A percentile compares a stretch with the other conserved stretches of the same genome.
Evolutionary conservation across 2,113 vertebrate species (phyloP).

Genomic region (Tor tambroides): DNA sequence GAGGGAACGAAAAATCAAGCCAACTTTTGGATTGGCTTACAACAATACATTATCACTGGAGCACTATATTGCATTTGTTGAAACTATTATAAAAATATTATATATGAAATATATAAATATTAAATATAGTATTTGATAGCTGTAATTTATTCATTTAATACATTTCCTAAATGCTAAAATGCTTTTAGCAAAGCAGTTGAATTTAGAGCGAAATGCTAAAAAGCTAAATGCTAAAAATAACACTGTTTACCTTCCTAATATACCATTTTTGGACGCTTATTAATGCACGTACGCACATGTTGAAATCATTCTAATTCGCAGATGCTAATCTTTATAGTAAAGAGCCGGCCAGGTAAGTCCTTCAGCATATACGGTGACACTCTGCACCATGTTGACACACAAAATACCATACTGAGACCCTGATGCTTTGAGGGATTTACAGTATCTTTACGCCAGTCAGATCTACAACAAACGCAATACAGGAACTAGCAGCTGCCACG

Average conservation of each 20-base stretch:
- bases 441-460: neutral
- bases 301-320: neutral
- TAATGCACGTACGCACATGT: neutral
- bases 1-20: no score
- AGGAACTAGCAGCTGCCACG: slow-evolving; percentile 32
- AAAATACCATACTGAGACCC: slow-evolving; percentile 15
- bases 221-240: neutral
- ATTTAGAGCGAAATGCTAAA: neutral
- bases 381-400: slow-evolving; percentile 21
- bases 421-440: slow-evolving; percentile 28
- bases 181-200: neutral
- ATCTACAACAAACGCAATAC: slow-evolving; percentile 25
- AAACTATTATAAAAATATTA: neutral
- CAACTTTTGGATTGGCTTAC: no score
- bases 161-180: neutral
- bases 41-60: no score
- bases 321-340: slow-evolving; percentile 4
- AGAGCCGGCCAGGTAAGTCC: neutral
- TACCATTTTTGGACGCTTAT: neutral
- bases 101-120: no score
- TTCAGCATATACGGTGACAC: slow-evolving; percentile 16
- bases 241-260: neutral
- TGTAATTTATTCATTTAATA: neutral
- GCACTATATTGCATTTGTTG: neutral
- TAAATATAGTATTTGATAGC: neutral